Evolutionary conservation across 2,888 invertebrate genomes (phyloP), one percentile per base, ranked within the genome.

Genomic region (Ypsolopha sequella): DNA sequence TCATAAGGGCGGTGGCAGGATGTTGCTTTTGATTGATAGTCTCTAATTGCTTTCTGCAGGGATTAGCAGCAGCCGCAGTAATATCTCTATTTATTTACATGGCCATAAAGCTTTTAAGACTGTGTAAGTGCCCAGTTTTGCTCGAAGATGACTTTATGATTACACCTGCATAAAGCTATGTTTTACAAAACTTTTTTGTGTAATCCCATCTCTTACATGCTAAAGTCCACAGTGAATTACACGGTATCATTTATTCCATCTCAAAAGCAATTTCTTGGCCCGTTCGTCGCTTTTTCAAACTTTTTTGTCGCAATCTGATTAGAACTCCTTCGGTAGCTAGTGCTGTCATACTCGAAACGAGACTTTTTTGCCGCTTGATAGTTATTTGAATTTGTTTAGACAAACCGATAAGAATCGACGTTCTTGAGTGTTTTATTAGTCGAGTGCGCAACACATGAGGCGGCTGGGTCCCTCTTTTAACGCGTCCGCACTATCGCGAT

Each of bases 341-440:
- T 45, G 36, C 47, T 47, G 47, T 47, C 36, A 47, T 13, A 47
- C 36, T 36, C 47, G 6, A 36, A 47, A 47, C 47, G 49, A 52
- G 48, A 43, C 11, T 14, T 52, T 52, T 52, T 52, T 52, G 44
- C 49, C 34, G 51, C 36, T 48, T 24, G 50, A 46, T 52, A 50
- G 47, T 64, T 74, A 72, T 74, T 73, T 73, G 69, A 73, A 72
- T 74, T 73, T 73, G 69, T 73, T 74, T 73, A 65, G 66, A 72
- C 69, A 66, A 60, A 55, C 58, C 63, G 71, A 73, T 73, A 66
- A 59, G 60, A 63, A 73, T 71, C 72, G 60, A 56, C 56, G 50
- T 52, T 56, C 6, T 33, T 33, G 49, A 39, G 34, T 49, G 49
- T 10, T 49, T 49, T 49, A 49, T 49, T 41, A 39, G 39, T 39